Percentiles rank a stretch among this genome's conserved stretches.
Evolutionary conservation across 2,113 vertebrate genomes (phyloP).

Genomic region (Antechinus stuartii): DNA sequence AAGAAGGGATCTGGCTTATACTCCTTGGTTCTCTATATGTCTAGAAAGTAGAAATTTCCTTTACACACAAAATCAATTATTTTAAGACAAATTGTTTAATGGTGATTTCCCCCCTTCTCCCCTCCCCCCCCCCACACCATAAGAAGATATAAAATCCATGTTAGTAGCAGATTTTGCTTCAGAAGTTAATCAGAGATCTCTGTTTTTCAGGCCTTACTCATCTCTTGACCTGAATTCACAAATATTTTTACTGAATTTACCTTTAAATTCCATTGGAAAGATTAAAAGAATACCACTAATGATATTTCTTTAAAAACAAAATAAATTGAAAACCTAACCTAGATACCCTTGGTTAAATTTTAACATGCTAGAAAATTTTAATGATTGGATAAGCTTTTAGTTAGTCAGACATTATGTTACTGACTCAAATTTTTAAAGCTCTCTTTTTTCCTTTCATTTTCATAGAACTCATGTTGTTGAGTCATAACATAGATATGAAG

Average conservation of each 20-base stretch:
- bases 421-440: conserved; percentile 52
- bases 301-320: not conserved
- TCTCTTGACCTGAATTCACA: not conserved
- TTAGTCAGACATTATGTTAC: conserved; percentile 51
- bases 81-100: conserved; percentile 28
- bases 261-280: not conserved
- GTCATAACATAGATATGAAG: not conserved
- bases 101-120: not conserved
- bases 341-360: conserved; percentile 54
- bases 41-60: conserved; percentile 25
- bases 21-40: conserved; percentile 12
- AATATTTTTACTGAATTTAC: not conserved
- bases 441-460: conserved; percentile 26
- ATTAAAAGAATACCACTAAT: not conserved
- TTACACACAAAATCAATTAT: conserved; percentile 17
- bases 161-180: conserved; percentile 43
- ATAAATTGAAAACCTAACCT: not conserved
- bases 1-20: conserved; percentile 23
- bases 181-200: conserved; percentile 48
- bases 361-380: conserved; percentile 51
- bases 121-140: not conserved
- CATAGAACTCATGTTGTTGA: not conserved
- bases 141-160: conserved; percentile 19
- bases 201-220: conserved; percentile 41
- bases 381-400: conserved; percentile 34